Evolutionary conservation across 2,888 invertebrate species (phyloP), one percentile per base, ranked within the genome.

Genomic region (Rutpela maculata): DNA sequence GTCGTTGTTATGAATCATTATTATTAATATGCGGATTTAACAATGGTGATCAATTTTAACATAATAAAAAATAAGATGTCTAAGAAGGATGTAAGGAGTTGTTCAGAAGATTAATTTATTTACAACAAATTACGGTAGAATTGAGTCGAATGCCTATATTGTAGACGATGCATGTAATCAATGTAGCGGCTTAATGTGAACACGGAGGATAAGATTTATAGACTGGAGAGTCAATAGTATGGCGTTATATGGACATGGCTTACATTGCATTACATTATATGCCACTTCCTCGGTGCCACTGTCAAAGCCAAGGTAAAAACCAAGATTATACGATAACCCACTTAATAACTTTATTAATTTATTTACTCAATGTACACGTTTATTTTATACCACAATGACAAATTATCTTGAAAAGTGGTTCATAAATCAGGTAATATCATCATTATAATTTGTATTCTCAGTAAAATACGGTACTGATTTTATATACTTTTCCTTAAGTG

Each of bases 101-200:
- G 50, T 26, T 55, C 22, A 68, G 35, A 66, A 79, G 73, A 79
- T 70, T 69, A 80, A 82, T 83, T 83, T 81, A 80, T 80, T 84
- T 81, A 74, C 80, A 85, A 84, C 84, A 84, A 85, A 85, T 85
- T 85, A 82, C 81, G 74, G 74, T 78, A 78, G 83, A 83, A 83
- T 82, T 81, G 84, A 81, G 80, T 80, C 81, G 66, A 77, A 73
- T 82, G 81, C 75, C 82, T 85, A 82, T 85, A 85, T 81, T 86
- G 86, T 86, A 86, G 84, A 85, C 87, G 86, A 86, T 87, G 87
- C 87, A 88, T 88, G 88, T 88, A 88, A 88, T 89, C 89, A 88
- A 88, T 89, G 88, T 88, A 88, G 86, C 88, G 87, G 87, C 88
- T 76, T 88, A 88, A 88, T 88, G 86, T 83, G 88, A 87, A 87